Conservation (phyloP, 2,888 invertebrate species). For the Aromia moschata region DNA sequence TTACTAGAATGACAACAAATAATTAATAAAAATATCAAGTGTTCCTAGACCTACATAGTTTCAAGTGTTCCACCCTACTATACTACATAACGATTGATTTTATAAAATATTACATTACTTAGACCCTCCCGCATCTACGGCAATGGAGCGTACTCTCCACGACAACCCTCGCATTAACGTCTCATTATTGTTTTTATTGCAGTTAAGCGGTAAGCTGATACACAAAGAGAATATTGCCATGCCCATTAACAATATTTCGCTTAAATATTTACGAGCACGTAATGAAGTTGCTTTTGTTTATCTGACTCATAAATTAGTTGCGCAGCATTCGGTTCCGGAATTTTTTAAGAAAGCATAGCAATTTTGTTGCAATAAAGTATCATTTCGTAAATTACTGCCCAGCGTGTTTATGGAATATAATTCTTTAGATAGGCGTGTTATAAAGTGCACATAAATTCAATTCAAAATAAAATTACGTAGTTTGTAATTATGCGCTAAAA, state of each 20-base stretch:
- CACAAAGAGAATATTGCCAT: conserved; percentile 54
- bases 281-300: conserved; percentile 51
- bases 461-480: too few species aligned
- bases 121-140: neutral
- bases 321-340: conserved; percentile 31
- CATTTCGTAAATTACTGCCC: conserved; percentile 12
- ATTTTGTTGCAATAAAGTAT: conserved; percentile 27
- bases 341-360: conserved; percentile 35
- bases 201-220: conserved; percentile 55
- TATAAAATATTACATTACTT: too few species aligned
- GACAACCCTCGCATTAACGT: conserved; percentile 38
- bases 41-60: too few species aligned
- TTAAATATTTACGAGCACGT: conserved; percentile 51
- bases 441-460: too few species aligned
- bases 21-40: too few species aligned
- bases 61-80: too few species aligned
- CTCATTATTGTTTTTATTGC: conserved; percentile 55
- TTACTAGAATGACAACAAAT: too few species aligned
- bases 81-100: too few species aligned
- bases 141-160: conserved; percentile 9
- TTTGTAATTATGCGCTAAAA: too few species aligned
- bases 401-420: too few species aligned
- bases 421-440: too few species aligned
- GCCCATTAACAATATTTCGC: conserved; percentile 50
- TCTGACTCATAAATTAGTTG: conserved; percentile 40